phyloP scores from a whole-genome alignment of 2,113 vertebrate species.

The Cinclus mexicanus region DNA sequence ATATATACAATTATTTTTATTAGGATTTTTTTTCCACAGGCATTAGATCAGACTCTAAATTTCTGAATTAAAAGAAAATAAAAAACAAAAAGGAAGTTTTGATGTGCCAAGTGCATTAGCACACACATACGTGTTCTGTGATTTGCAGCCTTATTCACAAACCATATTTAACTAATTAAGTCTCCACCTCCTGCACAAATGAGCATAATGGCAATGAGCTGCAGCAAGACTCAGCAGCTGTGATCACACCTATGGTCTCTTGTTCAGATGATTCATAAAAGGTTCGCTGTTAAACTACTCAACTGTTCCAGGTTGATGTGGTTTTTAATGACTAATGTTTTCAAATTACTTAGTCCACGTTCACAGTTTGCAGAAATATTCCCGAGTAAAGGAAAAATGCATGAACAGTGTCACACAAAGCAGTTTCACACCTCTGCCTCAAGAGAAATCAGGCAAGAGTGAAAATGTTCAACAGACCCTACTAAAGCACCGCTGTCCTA shows the following conservation, averaged over 20 bases:
- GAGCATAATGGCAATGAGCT: neutral
- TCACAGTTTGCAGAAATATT: neutral
- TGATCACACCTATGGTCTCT: conserved; percentile 34
- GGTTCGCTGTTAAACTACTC: conserved; percentile 1
- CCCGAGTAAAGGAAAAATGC: neutral
- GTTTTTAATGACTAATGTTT: conserved; percentile 14
- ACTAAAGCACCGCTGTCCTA: neutral
- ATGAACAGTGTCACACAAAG: neutral
- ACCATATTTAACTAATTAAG: conserved; percentile 13
- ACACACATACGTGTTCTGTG: neutral
- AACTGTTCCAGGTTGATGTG: neutral
- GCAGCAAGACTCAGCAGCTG: conserved; percentile 16
- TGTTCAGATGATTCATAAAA: conserved; percentile 24
- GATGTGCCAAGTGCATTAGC: neutral
- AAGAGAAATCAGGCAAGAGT: neutral
- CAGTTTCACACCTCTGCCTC: neutral
- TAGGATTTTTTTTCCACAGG: neutral
- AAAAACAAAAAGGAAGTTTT: neutral
- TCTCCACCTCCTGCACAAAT: conserved; percentile 28
- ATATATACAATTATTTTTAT: neutral
- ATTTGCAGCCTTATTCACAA: conserved; percentile 4
- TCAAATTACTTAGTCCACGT: neutral
- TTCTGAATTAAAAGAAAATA: neutral
- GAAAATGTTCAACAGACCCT: neutral
- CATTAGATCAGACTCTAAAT: neutral